Conservation (phyloP, 2,113 vertebrate genomes). For the Solea senegalensis region DNA sequence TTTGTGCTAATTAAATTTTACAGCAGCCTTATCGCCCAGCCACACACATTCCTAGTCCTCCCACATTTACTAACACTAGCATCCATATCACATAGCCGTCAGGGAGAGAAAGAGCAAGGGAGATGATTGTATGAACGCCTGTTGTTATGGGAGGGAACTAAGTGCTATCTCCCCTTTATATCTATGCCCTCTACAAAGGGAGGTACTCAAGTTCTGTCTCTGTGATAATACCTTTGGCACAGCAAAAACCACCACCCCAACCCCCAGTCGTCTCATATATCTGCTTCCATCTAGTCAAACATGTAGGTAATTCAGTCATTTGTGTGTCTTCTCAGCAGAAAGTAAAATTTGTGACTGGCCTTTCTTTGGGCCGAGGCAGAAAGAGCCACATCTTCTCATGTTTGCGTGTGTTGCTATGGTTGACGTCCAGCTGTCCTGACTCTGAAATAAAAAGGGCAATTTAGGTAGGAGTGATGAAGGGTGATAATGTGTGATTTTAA, state of each 20-base stretch:
- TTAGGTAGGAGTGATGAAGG: constrained; percentile 25
- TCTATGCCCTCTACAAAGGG: constrained; percentile 32
- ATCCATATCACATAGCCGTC: constrained; percentile 57
- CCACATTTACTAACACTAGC: constrained; percentile 64
- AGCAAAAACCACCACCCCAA: not conserved
- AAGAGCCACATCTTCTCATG: constrained; percentile 7
- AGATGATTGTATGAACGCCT: constrained; percentile 66
- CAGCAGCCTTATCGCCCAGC: constrained; percentile 77
- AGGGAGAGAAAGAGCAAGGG: constrained; percentile 39
- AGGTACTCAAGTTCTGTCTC: constrained; percentile 22
- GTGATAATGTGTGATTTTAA: constrained; percentile 25
- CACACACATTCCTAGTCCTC: constrained; percentile 66
- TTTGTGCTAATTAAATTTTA: constrained; percentile 86
- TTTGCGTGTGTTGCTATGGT: constrained; percentile 34
- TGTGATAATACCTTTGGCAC: constrained; percentile 17
- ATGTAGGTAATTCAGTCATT: constrained; percentile 16
- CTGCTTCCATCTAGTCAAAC: constrained; percentile 3
- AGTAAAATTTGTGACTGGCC: not conserved
- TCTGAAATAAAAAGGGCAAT: constrained; percentile 3
- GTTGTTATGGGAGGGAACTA: constrained; percentile 59
- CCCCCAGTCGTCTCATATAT: not conserved
- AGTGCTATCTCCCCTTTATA: constrained; percentile 35
- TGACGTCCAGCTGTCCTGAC: constrained; percentile 21
- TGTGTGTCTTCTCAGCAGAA: constrained; percentile 19
- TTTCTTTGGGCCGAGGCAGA: constrained; percentile 16